These are phyloP conservation scores for Lamproptera curius DNA, from an alignment of 2,888 invertebrate genomes.

Conservation along the genomic window DNA sequence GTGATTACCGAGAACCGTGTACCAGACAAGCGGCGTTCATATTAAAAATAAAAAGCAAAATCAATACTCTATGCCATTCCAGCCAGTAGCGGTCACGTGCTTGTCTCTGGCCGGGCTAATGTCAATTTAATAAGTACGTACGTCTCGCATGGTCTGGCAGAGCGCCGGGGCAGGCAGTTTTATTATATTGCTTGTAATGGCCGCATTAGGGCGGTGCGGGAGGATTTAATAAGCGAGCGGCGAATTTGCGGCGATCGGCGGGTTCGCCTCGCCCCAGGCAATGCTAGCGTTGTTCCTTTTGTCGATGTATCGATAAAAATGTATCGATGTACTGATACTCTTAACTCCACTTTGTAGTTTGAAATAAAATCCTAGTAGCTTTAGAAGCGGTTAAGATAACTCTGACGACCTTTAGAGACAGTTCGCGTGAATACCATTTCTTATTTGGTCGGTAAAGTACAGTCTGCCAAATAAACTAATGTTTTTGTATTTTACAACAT, in stretches of 20 bases:
- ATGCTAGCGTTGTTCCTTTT: conserved; percentile 33
- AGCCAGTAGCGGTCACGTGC: not conserved
- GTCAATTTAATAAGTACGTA: conserved; percentile 50
- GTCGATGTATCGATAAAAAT: conserved; percentile 7
- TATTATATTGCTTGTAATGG: conserved; percentile 72
- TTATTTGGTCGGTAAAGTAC: too few species aligned
- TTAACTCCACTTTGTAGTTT: too few species aligned
- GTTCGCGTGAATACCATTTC: too few species aligned
- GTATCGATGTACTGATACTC: conserved; percentile 20
- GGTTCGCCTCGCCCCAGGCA: conserved; percentile 58
- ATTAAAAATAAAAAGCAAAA: not conserved
- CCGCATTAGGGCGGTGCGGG: conserved; percentile 71
- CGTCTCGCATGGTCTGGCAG: conserved; percentile 24
- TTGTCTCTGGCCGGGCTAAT: conserved; percentile 33
- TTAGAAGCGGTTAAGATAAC: too few species aligned
- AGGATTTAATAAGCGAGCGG: conserved; percentile 73
- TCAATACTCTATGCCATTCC: not conserved
- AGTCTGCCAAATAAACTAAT: too few species aligned
- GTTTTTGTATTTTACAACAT: too few species aligned
- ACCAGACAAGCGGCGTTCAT: too few species aligned
- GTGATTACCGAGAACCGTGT: too few species aligned
- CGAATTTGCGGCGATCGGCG: conserved; percentile 56
- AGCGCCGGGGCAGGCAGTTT: conserved; percentile 39
- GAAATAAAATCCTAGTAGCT: too few species aligned
- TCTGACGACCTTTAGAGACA: too few species aligned